Conservation (phyloP, 2,797 vertebrate species). For the Bryconaethiops microstoma region DNA sequence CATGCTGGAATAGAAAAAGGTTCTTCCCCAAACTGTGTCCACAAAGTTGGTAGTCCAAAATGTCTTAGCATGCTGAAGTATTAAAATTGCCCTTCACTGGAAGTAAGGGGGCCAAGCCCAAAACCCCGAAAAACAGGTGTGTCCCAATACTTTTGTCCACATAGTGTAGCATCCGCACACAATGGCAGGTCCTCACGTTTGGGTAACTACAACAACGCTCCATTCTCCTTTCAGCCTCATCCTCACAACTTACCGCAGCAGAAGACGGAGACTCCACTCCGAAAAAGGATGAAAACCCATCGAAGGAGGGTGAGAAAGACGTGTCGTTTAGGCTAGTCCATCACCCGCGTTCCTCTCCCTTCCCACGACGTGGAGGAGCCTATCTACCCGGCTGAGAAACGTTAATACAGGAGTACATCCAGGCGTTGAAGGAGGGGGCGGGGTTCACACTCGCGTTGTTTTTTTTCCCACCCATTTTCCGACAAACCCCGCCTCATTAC, state of each 20-base stretch:
- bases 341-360: constrained; percentile 29
- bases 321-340: constrained; percentile 58
- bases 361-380: background rate
- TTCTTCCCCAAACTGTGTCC: no score
- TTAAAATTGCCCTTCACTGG: no score
- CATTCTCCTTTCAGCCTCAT: constrained; percentile 37
- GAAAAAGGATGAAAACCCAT: constrained; percentile 70
- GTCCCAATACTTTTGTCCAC: no score
- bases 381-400: constrained; percentile 42
- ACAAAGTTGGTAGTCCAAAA: no score
- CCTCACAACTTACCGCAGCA: constrained; percentile 70
- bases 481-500: background rate
- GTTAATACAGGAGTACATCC: constrained; percentile 60
- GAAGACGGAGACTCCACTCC: constrained; percentile 60
- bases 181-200: constrained; percentile 53
- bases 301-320: constrained; percentile 39
- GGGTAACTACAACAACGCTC: constrained; percentile 29
- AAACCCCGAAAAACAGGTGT: no score
- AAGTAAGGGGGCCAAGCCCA: no score
- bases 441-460: constrained; percentile 47
- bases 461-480: background rate
- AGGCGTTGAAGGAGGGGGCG: constrained; percentile 70
- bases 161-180: constrained; percentile 57
- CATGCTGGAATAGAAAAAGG: no score
- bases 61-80: no score